These are phyloP conservation scores for Eupithecia exiguata DNA, from an alignment of 2,888 invertebrate species.

Conservation along the genomic window DNA sequence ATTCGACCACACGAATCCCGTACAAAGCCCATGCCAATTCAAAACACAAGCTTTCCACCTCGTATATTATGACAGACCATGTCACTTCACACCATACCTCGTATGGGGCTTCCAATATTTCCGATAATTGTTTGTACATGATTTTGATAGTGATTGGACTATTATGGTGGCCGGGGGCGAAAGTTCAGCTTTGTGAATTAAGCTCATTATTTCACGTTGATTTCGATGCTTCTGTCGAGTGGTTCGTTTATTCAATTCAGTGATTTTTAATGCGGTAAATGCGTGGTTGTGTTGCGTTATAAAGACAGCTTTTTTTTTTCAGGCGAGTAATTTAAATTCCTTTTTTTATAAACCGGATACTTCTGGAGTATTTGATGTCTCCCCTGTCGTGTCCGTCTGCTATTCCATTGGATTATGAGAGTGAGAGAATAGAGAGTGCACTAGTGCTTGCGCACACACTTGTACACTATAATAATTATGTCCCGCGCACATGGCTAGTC, in stretches of 20 bases:
- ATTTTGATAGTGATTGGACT: conserved; percentile 43
- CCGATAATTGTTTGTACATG: conserved; percentile 46
- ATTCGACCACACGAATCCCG: not conserved
- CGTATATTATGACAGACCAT: conserved; percentile 28
- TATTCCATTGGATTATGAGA: too few species aligned
- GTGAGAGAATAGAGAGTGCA: too few species aligned
- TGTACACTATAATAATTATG: not conserved
- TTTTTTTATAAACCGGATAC: too few species aligned
- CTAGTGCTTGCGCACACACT: not conserved
- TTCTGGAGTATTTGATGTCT: too few species aligned
- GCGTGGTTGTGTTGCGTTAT: not conserved
- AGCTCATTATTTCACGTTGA: conserved; percentile 28
- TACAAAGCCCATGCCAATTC: not conserved
- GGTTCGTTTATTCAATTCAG: conserved; percentile 19
- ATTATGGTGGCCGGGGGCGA: conserved; percentile 29
- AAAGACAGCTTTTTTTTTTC: not conserved
- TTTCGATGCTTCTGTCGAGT: conserved; percentile 18
- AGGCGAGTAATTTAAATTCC: not conserved
- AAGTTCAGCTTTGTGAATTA: conserved; percentile 31
- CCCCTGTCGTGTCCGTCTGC: too few species aligned
- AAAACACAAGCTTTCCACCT: conserved; percentile 7
- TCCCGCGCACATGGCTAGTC: too few species aligned
- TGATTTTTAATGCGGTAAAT: not conserved
- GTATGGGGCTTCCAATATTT: conserved; percentile 26
- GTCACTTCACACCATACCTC: conserved; percentile 35